These are phyloP conservation scores for Drosophila fuyamai DNA, from an alignment of 1,140 invertebrate genomes.

Conservation along the genomic window DNA sequence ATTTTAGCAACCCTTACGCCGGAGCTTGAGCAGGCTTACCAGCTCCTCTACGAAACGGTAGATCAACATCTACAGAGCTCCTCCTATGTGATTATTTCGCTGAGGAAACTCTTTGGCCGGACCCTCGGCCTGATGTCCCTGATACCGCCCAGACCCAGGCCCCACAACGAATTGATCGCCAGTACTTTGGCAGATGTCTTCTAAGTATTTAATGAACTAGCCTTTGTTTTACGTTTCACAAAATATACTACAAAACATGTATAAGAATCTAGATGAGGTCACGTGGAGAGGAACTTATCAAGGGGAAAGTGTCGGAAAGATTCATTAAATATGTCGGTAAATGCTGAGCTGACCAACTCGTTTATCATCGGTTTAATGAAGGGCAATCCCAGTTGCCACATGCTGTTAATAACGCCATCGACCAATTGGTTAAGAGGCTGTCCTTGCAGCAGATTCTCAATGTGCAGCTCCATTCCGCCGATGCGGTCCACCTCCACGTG, in stretches of 20 bases:
- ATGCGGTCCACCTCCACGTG: constrained; percentile 90
- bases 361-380: constrained; percentile 90
- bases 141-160: constrained; percentile 35
- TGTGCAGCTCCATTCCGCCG: constrained; percentile 90
- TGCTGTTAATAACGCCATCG: constrained; percentile 87
- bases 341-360: constrained; percentile 91
- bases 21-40: constrained; percentile 82
- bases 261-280: constrained; percentile 43
- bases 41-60: constrained; percentile 81
- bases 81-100: constrained; percentile 74
- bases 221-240: constrained; percentile 32
- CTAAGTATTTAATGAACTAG: constrained; percentile 29
- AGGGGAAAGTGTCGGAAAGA: constrained; percentile 89
- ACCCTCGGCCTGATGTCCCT: constrained; percentile 44
- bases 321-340: constrained; percentile 91
- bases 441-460: constrained; percentile 89
- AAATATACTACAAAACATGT: constrained; percentile 42
- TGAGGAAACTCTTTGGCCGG: constrained; percentile 62
- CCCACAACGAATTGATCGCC: constrained; percentile 47
- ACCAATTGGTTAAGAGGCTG: constrained; percentile 87
- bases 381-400: constrained; percentile 91
- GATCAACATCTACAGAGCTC: constrained; percentile 84
- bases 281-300: constrained; percentile 85
- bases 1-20: constrained; percentile 64
- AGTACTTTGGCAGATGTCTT: constrained; percentile 61